Conservation (phyloP, 2,797 vertebrate species). For the Muscicapa comitata region DNA sequence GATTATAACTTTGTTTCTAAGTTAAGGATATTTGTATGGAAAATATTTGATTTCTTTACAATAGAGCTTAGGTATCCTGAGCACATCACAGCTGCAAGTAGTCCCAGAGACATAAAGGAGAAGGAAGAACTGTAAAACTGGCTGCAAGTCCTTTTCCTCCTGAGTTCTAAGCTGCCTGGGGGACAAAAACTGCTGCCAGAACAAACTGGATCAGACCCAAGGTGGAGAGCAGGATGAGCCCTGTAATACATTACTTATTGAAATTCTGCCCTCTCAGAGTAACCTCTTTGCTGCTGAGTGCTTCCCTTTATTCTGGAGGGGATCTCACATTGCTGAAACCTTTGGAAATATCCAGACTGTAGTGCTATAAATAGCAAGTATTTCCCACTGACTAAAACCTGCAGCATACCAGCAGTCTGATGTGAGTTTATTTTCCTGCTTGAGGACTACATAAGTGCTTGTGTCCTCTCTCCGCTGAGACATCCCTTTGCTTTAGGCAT, state of each 20-base stretch:
- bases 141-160: background rate
- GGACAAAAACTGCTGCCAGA: background rate
- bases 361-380: conserved; percentile 25
- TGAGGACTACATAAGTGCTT: conserved; percentile 1
- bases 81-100: background rate
- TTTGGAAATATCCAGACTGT: background rate
- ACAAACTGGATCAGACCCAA: background rate
- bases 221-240: background rate
- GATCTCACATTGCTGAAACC: background rate
- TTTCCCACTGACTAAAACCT: conserved; percentile 42
- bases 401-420: conserved; percentile 14
- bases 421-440: background rate
- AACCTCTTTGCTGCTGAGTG: background rate
- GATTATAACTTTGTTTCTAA: background rate
- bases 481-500: background rate
- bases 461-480: background rate
- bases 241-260: background rate
- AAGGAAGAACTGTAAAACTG: background rate
- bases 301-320: background rate
- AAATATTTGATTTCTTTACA: background rate
- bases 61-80: background rate
- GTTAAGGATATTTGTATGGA: background rate
- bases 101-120: background rate
- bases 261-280: background rate
- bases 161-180: background rate